These are phyloP conservation scores for pig (Sus scrofa) DNA, from an alignment of 2,113 vertebrate genomes.

Conservation along the genomic window T2T-Sscrofa CM000823.6:49501001-49501500, in stretches of 20 bases:
- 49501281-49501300: neutral
- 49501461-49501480: too few relatives aligned
- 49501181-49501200: slow-evolving; percentile 45
- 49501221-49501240: neutral
- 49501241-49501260: neutral
- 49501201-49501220: neutral
- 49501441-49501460: too few relatives aligned
- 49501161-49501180: neutral
- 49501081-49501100: neutral
- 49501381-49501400: neutral
- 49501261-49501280: slow-evolving; percentile 13
- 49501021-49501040: slow-evolving; percentile 8
- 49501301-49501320: too few relatives aligned
- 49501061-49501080: neutral
- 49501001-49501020: neutral
- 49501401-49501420: neutral
- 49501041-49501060: slow-evolving; percentile 20
- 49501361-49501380: slow-evolving; percentile 1
- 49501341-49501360: neutral
- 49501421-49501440: neutral
- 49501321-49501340: too few relatives aligned
- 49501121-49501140: neutral
- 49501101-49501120: neutral
- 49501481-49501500: too few relatives aligned
- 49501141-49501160: slow-evolving; percentile 14